These are phyloP conservation scores for Drosophila yooni DNA, from an alignment of 2,888 invertebrate genomes.

Conservation along the genomic window DNA sequence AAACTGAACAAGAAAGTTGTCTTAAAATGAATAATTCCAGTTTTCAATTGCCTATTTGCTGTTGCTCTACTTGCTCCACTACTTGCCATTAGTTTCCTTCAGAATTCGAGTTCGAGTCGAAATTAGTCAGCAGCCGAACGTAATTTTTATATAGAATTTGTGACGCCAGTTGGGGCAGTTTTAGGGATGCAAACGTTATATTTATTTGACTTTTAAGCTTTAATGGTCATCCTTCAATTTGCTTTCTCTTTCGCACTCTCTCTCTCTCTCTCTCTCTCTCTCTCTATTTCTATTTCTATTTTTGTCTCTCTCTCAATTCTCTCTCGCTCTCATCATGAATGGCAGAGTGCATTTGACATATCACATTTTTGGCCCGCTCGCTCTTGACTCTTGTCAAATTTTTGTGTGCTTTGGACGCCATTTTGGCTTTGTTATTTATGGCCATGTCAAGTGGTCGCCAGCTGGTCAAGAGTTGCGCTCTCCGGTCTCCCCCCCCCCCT, in stretches of 20 bases:
- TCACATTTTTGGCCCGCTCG: constrained; percentile 72
- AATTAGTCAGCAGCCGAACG: constrained; percentile 36
- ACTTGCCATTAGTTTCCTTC: not conserved
- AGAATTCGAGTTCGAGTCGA: constrained; percentile 1
- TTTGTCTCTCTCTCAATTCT: not conserved
- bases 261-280: not conserved
- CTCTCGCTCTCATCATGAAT: constrained; percentile 21
- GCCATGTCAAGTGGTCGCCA: constrained; percentile 75
- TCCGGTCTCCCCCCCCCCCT: not conserved
- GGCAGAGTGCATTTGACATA: constrained; percentile 74
- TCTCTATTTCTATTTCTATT: not conserved
- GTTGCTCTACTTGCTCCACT: not conserved
- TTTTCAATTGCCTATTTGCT: constrained; percentile 23
- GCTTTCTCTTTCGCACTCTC: not conserved
- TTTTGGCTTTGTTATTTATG: constrained; percentile 79
- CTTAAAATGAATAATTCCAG: constrained; percentile 2
- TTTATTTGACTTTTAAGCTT: constrained; percentile 47
- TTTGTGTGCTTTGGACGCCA: constrained; percentile 71
- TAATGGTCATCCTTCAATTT: constrained; percentile 29
- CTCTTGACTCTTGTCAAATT: constrained; percentile 50
- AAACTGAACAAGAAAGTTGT: constrained; percentile 1
- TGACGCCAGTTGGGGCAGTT: constrained; percentile 50
- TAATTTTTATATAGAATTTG: constrained; percentile 38
- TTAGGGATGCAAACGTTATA: constrained; percentile 49
- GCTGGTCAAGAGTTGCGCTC: constrained; percentile 64